Conservation (phyloP, 1,140 invertebrate genomes). For the Trichonephila clavata region DNA sequence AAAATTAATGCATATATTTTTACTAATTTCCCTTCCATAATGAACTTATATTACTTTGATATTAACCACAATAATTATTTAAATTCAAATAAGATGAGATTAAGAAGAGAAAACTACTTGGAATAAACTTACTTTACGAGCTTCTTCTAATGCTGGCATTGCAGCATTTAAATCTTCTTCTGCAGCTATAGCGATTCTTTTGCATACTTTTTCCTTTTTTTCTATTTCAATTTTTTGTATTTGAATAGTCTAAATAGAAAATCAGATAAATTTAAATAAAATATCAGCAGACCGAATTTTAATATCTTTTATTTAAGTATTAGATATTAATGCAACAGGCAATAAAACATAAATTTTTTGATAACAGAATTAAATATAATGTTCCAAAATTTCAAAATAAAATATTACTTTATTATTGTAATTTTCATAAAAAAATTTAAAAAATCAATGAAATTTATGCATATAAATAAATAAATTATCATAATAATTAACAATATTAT, state of each 20-base stretch:
- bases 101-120: not conserved
- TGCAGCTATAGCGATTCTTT: slow-evolving; percentile 89
- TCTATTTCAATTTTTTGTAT: slow-evolving; percentile 86
- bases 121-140: slow-evolving; percentile 84
- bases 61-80: not conserved
- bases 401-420: too few relatives aligned
- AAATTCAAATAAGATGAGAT: not conserved
- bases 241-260: slow-evolving; percentile 80
- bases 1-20: too few relatives aligned
- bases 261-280: not conserved
- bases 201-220: slow-evolving; percentile 90
- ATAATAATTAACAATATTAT: too few relatives aligned
- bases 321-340: too few relatives aligned
- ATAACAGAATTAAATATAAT: not conserved
- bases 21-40: too few relatives aligned
- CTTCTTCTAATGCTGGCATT: slow-evolving; percentile 92
- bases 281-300: too few relatives aligned
- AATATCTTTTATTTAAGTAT: too few relatives aligned
- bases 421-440: too few relatives aligned
- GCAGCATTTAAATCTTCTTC: slow-evolving; percentile 89
- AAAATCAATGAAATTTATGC: too few relatives aligned
- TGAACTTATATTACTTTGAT: too few relatives aligned
- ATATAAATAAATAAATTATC: too few relatives aligned
- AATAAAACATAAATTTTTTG: not conserved
- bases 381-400: not conserved